Percentiles rank a stretch among this genome's conserved stretches.
These are phyloP conservation scores for Acipenser transmontanus DNA, from an alignment of 2,797 vertebrate species.

Conservation along the genomic window DNA sequence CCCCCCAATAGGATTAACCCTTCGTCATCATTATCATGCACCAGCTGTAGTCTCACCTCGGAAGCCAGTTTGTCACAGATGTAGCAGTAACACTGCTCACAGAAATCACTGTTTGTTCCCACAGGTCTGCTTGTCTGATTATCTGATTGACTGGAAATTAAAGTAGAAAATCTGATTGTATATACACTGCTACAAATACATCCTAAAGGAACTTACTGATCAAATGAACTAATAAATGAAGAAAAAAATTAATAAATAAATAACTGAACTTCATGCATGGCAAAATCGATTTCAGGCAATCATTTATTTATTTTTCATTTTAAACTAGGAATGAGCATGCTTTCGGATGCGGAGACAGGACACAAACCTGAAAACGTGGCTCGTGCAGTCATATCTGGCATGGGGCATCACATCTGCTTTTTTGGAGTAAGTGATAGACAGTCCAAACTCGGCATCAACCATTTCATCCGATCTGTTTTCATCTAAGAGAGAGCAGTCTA, in stretches of 20 bases:
- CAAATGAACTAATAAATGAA: too few species aligned
- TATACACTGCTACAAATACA: neutral
- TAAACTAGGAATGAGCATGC: too few species aligned
- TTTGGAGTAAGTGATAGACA: slow-evolving; percentile 70
- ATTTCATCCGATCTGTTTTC: neutral
- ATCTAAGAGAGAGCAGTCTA: neutral
- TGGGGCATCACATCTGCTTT: slow-evolving; percentile 70
- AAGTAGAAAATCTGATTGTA: neutral
- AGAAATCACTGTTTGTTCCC: slow-evolving; percentile 49
- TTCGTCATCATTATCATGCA: too few species aligned
- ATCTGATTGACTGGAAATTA: slow-evolving; percentile 50
- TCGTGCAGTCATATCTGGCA: slow-evolving; percentile 69
- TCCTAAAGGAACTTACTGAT: neutral
- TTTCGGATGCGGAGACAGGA: neutral
- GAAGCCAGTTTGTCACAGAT: slow-evolving; percentile 71
- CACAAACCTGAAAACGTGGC: slow-evolving; percentile 57
- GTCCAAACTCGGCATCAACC: neutral
- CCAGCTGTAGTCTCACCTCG: slow-evolving; percentile 41
- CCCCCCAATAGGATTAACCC: too few species aligned
- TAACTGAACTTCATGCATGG: too few species aligned
- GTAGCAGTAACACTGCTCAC: slow-evolving; percentile 79
- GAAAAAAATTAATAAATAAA: too few species aligned
- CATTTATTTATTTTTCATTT: too few species aligned
- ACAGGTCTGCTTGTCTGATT: slow-evolving; percentile 38
- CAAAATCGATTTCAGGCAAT: too few species aligned